Base-by-base conservation (phyloP, 2,888 invertebrate species). In the Therioaphis trifolii region DNA sequence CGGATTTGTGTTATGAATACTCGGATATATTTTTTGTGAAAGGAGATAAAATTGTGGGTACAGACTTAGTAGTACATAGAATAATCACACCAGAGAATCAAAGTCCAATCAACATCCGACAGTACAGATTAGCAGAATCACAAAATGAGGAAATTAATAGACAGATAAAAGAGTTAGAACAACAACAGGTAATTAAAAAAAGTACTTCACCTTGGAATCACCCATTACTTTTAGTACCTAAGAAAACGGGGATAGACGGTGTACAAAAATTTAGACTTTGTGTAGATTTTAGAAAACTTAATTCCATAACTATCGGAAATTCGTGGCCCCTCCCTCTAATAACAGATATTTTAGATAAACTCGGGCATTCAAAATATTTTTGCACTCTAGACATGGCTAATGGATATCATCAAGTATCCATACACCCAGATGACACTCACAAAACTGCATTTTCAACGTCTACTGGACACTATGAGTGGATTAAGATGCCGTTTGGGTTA, bases 351-450 rank as follows among this genome's bases (percentile, higher is more conserved):
- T 52, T 87, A 14, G 86, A 87, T 52, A 85, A 86, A 76, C 35
- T 87, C 2, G 85, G 87, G 11, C 85, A 85, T n/a, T 85, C 86
- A 21, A 85, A 78, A 40, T 87, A 86, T 40, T 87, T 88, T 46
- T 85, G 86, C 5, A 86, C 86, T 3, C 78, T 88, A 3, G 87
- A 88, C 77, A 74, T 87, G 4, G 86, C 86, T 14, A 85, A 85
- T 3, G 87, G 87, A 0, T 88, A 87, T 74, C 86, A 86, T 46
- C 87, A 87, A 79, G 86, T 87, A 4, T 27, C 82, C 12, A 85
- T 87, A 49, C 84, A 85, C 4, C 63, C 79, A 3, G 84, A 85
- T 11, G 86, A 86, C 15, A 71, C 63, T 15, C 85, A 85, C 27
- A 86, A 87, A 77, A 87, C 86, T 1, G 86, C 87, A 2, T 87